Percentiles rank a stretch among this genome's conserved stretches.
Conservation (phyloP, 1,140 invertebrate species). For the Drosophila sp. region DNA sequence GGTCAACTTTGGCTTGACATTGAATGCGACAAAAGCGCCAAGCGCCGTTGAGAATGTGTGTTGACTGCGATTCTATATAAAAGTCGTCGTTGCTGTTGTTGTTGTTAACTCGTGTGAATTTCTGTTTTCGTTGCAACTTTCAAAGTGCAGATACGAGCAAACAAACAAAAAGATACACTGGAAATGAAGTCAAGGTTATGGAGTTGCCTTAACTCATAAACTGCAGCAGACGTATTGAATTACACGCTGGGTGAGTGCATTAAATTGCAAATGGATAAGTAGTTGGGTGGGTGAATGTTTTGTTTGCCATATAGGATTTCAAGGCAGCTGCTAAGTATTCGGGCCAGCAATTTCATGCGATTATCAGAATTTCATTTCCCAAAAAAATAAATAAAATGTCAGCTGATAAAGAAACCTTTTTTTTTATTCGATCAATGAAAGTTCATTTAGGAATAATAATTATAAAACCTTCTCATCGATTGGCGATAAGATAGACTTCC, state of each 20-base stretch:
- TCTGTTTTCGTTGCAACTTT: conserved; percentile 78
- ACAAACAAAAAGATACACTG: conserved; percentile 56
- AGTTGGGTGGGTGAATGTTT: conserved; percentile 55
- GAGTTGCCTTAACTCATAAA: conserved; percentile 58
- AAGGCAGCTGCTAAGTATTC: conserved; percentile 26
- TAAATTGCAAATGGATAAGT: conserved; percentile 43
- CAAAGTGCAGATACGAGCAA: conserved; percentile 43
- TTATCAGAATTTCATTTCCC: conserved; percentile 29
- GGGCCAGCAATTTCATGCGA: conserved; percentile 17
- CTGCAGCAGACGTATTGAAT: conserved; percentile 53
- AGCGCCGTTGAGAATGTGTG: conserved; percentile 50
- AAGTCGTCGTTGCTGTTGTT: conserved; percentile 30
- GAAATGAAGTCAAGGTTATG: conserved; percentile 75
- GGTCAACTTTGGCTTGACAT: conserved; percentile 60
- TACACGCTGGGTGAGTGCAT: conserved; percentile 50
- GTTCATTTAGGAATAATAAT: neutral
- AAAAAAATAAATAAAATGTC: too few relatives aligned
- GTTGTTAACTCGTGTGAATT: conserved; percentile 60
- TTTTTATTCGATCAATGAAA: conserved; percentile 11
- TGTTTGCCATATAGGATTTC: conserved; percentile 38
- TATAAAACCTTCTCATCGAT: neutral
- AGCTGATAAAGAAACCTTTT: conserved; percentile 24
- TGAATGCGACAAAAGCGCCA: conserved; percentile 52
- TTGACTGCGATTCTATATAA: conserved; percentile 10
- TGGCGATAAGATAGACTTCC: conserved; percentile 29